Percentiles rank a stretch among this genome's conserved stretches.
phyloP scores from a whole-genome alignment of 2,888 invertebrate genomes.

The Leptinotarsa haldemani region DNA sequence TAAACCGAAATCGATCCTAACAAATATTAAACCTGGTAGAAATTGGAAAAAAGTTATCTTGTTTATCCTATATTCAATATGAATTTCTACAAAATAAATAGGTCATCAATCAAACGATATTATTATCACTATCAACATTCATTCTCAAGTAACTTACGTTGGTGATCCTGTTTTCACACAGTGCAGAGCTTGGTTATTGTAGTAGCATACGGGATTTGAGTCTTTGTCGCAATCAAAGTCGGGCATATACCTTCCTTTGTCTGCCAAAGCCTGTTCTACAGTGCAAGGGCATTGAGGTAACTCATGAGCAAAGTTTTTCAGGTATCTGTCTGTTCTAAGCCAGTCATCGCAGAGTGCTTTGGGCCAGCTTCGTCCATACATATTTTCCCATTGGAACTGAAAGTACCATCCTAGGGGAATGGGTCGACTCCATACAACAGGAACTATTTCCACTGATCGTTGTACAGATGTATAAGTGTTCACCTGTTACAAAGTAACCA shows the following conservation, averaged over 20 bases:
- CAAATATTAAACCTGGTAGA: too few relatives aligned
- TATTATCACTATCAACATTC: too few relatives aligned
- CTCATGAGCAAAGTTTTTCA: slow-evolving; percentile 88
- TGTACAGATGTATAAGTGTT: slow-evolving; percentile 42
- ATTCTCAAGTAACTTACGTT: slow-evolving; percentile 72
- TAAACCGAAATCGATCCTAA: too few relatives aligned
- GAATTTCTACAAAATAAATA: too few relatives aligned
- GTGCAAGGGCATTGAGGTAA: slow-evolving; percentile 92
- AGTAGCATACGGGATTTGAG: slow-evolving; percentile 87
- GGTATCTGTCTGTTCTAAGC: slow-evolving; percentile 84
- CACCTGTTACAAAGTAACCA: slow-evolving; percentile 26
- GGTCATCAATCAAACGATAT: too few relatives aligned
- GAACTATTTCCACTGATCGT: slow-evolving; percentile 53
- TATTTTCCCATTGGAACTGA: slow-evolving; percentile 85
- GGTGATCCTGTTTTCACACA: slow-evolving; percentile 93
- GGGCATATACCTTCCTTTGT: slow-evolving; percentile 93
- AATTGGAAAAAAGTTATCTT: too few relatives aligned
- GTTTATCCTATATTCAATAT: too few relatives aligned
- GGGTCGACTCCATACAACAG: slow-evolving; percentile 88
- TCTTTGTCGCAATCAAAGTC: slow-evolving; percentile 92
- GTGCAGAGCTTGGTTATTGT: slow-evolving; percentile 90
- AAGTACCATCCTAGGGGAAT: slow-evolving; percentile 96
- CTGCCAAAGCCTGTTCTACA: slow-evolving; percentile 87
- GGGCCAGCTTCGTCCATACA: slow-evolving; percentile 86
- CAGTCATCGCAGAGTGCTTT: slow-evolving; percentile 88